A percentile compares a stretch with the other conserved stretches of the same genome.
Evolutionary conservation across 2,888 invertebrate genomes (phyloP).

Genomic region (Luperina testacea): DNA sequence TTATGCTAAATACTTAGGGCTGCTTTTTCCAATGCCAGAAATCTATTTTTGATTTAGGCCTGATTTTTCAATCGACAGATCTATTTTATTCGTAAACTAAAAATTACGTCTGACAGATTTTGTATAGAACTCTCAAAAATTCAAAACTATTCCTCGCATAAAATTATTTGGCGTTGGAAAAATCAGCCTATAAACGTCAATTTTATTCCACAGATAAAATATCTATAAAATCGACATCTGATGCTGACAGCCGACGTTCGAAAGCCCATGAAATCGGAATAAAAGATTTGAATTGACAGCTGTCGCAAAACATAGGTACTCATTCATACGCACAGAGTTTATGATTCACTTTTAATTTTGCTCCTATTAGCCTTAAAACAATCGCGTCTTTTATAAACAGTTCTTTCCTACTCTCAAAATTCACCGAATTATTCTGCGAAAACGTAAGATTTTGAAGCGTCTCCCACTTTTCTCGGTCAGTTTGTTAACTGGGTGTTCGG

Average conservation of each 20-base stretch:
- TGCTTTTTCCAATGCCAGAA: neutral
- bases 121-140: neutral
- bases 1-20: neutral
- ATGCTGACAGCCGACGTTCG: too few relatives aligned
- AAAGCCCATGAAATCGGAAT: neutral
- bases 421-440: constrained; percentile 36
- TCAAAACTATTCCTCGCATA: too few relatives aligned
- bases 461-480: constrained; percentile 70
- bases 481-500: constrained; percentile 66
- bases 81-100: too few relatives aligned
- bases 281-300: neutral
- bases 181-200: neutral
- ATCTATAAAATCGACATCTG: neutral
- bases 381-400: neutral
- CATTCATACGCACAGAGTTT: too few relatives aligned
- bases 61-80: too few relatives aligned
- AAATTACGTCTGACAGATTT: too few relatives aligned
- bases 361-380: neutral
- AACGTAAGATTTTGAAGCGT: constrained; percentile 37
- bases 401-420: constrained; percentile 6
- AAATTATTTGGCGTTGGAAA: too few relatives aligned
- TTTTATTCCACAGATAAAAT: neutral
- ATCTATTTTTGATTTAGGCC: too few relatives aligned
- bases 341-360: neutral
- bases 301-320: too few relatives aligned